Evolutionary conservation across 2,797 vertebrate genomes (phyloP).

Genomic region (Graptemys geographica): DNA sequence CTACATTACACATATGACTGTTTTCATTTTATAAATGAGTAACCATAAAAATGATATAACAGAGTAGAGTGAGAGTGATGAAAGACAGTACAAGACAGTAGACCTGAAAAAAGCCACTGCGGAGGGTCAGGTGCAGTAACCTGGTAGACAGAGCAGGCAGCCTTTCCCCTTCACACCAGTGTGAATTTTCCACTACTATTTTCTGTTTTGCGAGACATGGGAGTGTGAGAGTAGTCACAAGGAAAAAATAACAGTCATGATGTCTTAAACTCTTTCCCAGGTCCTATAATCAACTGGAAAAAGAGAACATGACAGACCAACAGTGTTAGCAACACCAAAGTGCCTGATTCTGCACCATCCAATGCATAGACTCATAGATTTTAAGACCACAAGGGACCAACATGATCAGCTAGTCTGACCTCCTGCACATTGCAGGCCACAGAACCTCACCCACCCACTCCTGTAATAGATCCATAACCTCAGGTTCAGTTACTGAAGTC

Average conservation of each 20-base stretch:
- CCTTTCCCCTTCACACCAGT: background rate
- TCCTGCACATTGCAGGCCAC: background rate
- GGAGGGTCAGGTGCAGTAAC: background rate
- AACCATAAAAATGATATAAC: conserved; percentile 61
- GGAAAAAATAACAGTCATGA: background rate
- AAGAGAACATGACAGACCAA: background rate
- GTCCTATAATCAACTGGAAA: background rate
- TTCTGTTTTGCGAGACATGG: background rate
- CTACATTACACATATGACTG: conserved; percentile 70
- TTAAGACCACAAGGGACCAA: background rate
- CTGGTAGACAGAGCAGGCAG: conserved; percentile 1
- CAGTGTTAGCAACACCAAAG: background rate
- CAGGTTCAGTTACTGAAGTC: background rate
- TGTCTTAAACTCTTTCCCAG: background rate
- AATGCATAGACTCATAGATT: background rate
- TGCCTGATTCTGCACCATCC: conserved; percentile 30
- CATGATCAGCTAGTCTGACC: background rate
- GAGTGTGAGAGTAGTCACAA: background rate
- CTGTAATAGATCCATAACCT: background rate
- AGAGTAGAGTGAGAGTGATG: conserved; percentile 58
- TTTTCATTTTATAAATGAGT: conserved; percentile 71
- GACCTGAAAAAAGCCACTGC: conserved; percentile 32
- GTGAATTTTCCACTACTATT: background rate
- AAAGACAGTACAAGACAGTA: conserved; percentile 17
- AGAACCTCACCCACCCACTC: background rate